Evolutionary conservation across 1,140 invertebrate species (phyloP).

Genomic region (Dendrolimus kikuchii): DNA sequence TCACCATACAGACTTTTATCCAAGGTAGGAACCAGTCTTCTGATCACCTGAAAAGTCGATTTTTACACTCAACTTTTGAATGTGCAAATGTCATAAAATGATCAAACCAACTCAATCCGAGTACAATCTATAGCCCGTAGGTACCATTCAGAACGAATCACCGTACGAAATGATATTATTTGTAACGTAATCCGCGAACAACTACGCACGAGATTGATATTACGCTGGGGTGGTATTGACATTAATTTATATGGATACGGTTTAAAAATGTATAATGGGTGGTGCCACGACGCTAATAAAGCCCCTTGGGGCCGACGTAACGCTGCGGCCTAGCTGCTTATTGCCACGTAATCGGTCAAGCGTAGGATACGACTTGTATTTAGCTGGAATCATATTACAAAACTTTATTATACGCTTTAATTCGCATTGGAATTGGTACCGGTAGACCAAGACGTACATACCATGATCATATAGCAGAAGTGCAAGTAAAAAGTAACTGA

Average conservation of each 20-base stretch:
- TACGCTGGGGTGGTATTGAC: slow-evolving; percentile 63
- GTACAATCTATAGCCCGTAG: slow-evolving; percentile 21
- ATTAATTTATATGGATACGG: slow-evolving; percentile 70
- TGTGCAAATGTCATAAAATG: slow-evolving; percentile 8
- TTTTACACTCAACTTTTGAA: too few species aligned
- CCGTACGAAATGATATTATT: slow-evolving; percentile 71
- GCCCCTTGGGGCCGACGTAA: slow-evolving; percentile 35
- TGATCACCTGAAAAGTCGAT: too few species aligned
- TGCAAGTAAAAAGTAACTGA: too few species aligned
- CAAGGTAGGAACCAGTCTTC: too few species aligned
- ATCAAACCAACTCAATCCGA: slow-evolving; percentile 21
- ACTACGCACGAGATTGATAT: slow-evolving; percentile 61
- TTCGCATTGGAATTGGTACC: too few species aligned
- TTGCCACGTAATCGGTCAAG: too few species aligned
- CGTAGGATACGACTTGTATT: too few species aligned
- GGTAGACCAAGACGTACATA: too few species aligned
- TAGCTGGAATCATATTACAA: too few species aligned
- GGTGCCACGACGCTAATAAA: slow-evolving; percentile 57
- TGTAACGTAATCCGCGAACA: slow-evolving; percentile 70
- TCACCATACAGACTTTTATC: too few species aligned
- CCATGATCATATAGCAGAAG: too few species aligned
- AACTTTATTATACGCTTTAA: too few species aligned
- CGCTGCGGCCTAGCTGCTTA: slow-evolving; percentile 6
- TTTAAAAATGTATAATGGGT: slow-evolving; percentile 70
- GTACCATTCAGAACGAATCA: slow-evolving; percentile 68